These are phyloP conservation scores for Cenopis cana DNA, from an alignment of 2,888 invertebrate genomes.

Conservation along the genomic window DNA sequence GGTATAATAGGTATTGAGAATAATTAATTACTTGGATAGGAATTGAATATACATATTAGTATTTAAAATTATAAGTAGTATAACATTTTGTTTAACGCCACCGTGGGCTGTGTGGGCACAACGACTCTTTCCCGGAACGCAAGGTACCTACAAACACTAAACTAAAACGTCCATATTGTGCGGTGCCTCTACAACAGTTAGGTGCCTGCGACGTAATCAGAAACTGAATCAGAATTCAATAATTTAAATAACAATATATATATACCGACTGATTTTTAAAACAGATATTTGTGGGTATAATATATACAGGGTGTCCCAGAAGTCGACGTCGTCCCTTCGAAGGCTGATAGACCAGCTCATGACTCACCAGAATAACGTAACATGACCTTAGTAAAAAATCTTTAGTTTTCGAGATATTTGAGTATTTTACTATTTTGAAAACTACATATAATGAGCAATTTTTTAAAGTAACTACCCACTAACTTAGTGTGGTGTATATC, in stretches of 20 bases:
- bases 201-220: neutral
- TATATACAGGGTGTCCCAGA: no score
- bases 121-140: conserved; percentile 13
- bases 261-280: neutral
- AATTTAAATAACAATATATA: neutral
- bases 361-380: no score
- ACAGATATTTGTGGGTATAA: neutral
- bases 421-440: no score
- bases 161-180: neutral
- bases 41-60: conserved; percentile 5
- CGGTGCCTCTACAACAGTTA: neutral
- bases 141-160: conserved; percentile 1
- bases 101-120: conserved; percentile 5
- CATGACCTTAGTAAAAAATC: no score
- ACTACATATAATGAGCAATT: no score
- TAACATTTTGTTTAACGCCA: conserved; percentile 15
- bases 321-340: no score
- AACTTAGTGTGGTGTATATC: no score
- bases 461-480: no score
- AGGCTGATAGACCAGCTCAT: no score
- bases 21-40: conserved; percentile 36
- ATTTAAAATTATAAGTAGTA: conserved; percentile 25
- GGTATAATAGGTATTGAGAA: conserved; percentile 30
- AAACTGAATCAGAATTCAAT: neutral
- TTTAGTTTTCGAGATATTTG: no score